Evolutionary conservation across 1,140 invertebrate genomes (phyloP).

Genomic region (Holcopasites calliopsidis): DNA sequence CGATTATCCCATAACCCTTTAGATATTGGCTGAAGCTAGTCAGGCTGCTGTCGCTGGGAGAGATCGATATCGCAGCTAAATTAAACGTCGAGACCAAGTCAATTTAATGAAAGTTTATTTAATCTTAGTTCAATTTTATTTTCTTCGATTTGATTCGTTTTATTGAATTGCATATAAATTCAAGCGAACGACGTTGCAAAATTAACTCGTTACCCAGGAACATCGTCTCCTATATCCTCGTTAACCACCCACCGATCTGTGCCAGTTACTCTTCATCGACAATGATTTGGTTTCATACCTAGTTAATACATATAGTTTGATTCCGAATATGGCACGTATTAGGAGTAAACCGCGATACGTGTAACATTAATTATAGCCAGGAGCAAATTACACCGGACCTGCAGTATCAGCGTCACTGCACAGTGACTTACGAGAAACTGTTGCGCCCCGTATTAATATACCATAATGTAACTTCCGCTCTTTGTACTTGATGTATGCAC

Average conservation of each 20-base stretch:
- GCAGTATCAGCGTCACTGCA: background rate
- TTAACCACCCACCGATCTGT: slow-evolving; percentile 45
- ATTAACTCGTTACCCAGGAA: background rate
- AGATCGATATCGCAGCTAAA: slow-evolving; percentile 4
- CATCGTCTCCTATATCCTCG: slow-evolving; percentile 23
- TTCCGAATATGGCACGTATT: too few species aligned
- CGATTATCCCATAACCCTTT: slow-evolving; percentile 29
- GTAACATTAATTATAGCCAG: background rate
- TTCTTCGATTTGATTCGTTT: too few species aligned
- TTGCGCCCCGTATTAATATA: slow-evolving; percentile 16
- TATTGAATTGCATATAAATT: too few species aligned
- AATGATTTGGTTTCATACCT: too few species aligned
- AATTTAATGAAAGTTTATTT: slow-evolving; percentile 42
- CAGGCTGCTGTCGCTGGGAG: background rate
- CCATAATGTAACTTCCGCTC: slow-evolving; percentile 33
- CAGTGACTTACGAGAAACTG: slow-evolving; percentile 12
- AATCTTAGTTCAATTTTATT: too few species aligned
- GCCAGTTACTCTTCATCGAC: slow-evolving; percentile 13
- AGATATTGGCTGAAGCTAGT: background rate
- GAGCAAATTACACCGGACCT: background rate
- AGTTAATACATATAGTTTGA: too few species aligned
- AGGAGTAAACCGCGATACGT: background rate
- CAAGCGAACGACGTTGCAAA: too few species aligned
- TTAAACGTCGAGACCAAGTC: background rate
- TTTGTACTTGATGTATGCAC: slow-evolving; percentile 14